Conservation (phyloP, 1,140 invertebrate species). For the Aradophagus sp. region DNA sequence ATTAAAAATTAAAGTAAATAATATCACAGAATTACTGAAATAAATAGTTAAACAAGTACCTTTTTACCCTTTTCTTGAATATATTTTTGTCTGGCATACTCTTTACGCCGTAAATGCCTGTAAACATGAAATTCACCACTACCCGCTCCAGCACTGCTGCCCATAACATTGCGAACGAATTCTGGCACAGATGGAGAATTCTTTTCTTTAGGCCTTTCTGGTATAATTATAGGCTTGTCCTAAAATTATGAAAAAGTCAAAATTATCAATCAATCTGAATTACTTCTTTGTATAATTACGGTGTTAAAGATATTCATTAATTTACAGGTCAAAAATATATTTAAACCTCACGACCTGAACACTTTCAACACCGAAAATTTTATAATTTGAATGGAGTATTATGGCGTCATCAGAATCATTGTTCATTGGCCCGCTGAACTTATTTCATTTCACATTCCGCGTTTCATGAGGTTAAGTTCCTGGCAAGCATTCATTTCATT, state of each 20-base stretch:
- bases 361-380: constrained; percentile 11
- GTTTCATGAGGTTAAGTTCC: no score
- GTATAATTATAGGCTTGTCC: constrained; percentile 92
- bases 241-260: constrained; percentile 64
- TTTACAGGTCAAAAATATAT: not conserved
- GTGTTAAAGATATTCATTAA: not conserved
- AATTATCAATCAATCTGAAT: not conserved
- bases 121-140: constrained; percentile 99
- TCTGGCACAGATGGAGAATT: constrained; percentile 88
- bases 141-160: constrained; percentile 97
- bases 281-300: not conserved
- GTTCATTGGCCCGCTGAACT: no score
- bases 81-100: constrained; percentile 95
- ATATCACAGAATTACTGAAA: no score
- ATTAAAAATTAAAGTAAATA: no score
- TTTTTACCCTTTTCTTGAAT: constrained; percentile 91
- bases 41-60: constrained; percentile 61
- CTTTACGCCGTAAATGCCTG: constrained; percentile 92
- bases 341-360: no score
- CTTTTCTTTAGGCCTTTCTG: constrained; percentile 86
- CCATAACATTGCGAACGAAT: constrained; percentile 98
- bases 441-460: no score
- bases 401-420: no score
- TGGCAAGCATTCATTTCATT: no score
- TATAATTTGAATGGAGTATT: not conserved